Evolutionary conservation across 2,113 vertebrate genomes (phyloP), one percentile per base, ranked within the genome.

Genomic region (Pelobates fuscus): DNA sequence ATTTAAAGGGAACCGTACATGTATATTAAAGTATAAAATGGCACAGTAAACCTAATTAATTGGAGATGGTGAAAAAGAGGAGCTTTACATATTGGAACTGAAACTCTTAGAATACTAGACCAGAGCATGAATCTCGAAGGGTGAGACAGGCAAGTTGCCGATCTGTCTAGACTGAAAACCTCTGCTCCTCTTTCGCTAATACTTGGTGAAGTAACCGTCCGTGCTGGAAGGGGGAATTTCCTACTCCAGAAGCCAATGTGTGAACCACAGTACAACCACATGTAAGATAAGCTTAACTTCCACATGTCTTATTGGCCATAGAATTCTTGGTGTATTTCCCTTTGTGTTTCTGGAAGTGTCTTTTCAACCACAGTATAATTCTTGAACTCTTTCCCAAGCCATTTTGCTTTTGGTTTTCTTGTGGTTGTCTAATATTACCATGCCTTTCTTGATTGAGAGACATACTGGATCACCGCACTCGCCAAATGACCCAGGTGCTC

Each of bases 291-390:
- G 37, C n/a, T 8, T 49, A 30, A 21, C 29, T 55, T 71, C 69
- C 59, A 62, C 58, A 49, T 71, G 60, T 71, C 43, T 32, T 55
- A 21, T 52, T 25, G 37, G 55, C 60, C 27, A 27, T 62, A 30
- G 54, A 62, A 61, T 61, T 23, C 37, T 11, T 44, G 32, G 18
- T 10, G 26, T 61, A 23, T 61, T 46, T 46, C 57, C 18, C 67
- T 30, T 70, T 26, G 55, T 37, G 21, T 43, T 14, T 14, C 60
- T 71, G 69, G 57, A 71, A 43, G n/a, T 15, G 41, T 71, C 69
- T 41, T 25, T 2, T 2, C 15, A 25, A 62, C 69, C 69, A 61
- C 69, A 71, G 10, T 23, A 21, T 23, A 60, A 62, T 62, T 71
- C 37, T 61, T 71, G 41, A 30, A 27, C 41, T 49, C 10, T 30